Evolutionary conservation across 2,113 vertebrate genomes (phyloP).

Genomic region (Brachirus orientalis): DNA sequence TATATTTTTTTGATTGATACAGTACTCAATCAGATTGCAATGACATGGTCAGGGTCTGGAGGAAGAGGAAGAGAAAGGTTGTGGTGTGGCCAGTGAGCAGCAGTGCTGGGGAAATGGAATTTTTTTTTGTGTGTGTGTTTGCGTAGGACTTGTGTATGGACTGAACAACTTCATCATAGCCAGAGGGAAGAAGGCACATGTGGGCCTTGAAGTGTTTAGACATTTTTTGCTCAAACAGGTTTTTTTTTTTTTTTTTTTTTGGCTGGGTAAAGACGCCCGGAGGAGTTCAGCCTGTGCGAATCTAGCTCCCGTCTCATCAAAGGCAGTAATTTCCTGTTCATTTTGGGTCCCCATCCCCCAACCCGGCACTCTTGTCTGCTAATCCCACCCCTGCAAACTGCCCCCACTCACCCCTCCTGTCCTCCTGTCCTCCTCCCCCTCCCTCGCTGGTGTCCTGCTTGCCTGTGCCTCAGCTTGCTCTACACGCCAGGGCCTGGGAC

Average conservation of each 20-base stretch:
- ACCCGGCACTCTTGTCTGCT: slow-evolving; percentile 74
- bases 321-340: slow-evolving; percentile 96
- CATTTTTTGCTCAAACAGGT: slow-evolving; percentile 64
- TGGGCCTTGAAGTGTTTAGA: slow-evolving; percentile 59
- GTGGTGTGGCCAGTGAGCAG: not conserved
- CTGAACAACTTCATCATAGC: slow-evolving; percentile 45
- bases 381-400: slow-evolving; percentile 74
- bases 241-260: slow-evolving; percentile 63
- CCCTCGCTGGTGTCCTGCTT: slow-evolving; percentile 66
- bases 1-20: slow-evolving; percentile 25
- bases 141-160: slow-evolving; percentile 60
- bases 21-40: slow-evolving; percentile 67
- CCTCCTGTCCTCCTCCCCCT: too few relatives aligned
- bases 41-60: slow-evolving; percentile 51
- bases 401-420: slow-evolving; percentile 44
- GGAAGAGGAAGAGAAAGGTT: slow-evolving; percentile 23
- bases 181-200: slow-evolving; percentile 58
- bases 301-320: slow-evolving; percentile 88
- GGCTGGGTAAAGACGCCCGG: slow-evolving; percentile 43
- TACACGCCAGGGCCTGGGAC: slow-evolving; percentile 66
- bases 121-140: too few relatives aligned
- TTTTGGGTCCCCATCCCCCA: slow-evolving; percentile 82
- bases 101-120: not conserved
- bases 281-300: slow-evolving; percentile 80
- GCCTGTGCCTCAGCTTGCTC: slow-evolving; percentile 54